Evolutionary conservation across 2,113 vertebrate species (phyloP), one percentile per base, ranked within the genome.

Genomic region (Proterorhinus semilunaris): DNA sequence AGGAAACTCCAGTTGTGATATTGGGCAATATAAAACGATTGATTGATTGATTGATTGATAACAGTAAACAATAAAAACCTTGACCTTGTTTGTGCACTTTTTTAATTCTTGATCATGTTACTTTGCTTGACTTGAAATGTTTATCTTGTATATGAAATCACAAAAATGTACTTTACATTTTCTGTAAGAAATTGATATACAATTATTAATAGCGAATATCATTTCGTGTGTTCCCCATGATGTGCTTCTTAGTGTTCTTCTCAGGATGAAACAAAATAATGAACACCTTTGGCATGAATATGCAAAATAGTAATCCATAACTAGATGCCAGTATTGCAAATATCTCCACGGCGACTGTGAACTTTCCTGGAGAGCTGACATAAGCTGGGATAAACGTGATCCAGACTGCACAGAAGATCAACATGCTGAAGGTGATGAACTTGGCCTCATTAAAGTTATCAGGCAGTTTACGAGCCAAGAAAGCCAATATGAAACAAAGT

Each of bases 371-470:
- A 71, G 92, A 91, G 84, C 92, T 93, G 67, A 92, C 65, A 69
- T 92, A 93, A 0, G 90, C 89, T 15, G 92, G 93, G 8, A 94
- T 90, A 49, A 93, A 93, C 0, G 91, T 79, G 65, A 92, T 85
- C 93, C 91, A 93, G 0, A 93, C 93, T 0, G 88, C 85, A 80
- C 89, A 93, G 76, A 93, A 92, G 71, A 91, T 92, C 61, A 93
- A 17, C 91, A 93, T 93, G 71, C 93, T 93, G 65, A 93, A 94
- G 7, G 91, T 92, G 76, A 94, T 92, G 1, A 88, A 78, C 75
- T 92, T 93, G 11, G 92, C 91, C 65, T 94, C 90, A 53, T 94
- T 94, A 45, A 93, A 93, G 62, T 91, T 85, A 75, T 93, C 86
- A 1, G 93, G 93, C 2, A 94, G 69, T 50, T 90, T 93, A 6